phyloP scores from a whole-genome alignment of 2,797 vertebrate genomes.

The Hylomyscus alleni region DNA sequence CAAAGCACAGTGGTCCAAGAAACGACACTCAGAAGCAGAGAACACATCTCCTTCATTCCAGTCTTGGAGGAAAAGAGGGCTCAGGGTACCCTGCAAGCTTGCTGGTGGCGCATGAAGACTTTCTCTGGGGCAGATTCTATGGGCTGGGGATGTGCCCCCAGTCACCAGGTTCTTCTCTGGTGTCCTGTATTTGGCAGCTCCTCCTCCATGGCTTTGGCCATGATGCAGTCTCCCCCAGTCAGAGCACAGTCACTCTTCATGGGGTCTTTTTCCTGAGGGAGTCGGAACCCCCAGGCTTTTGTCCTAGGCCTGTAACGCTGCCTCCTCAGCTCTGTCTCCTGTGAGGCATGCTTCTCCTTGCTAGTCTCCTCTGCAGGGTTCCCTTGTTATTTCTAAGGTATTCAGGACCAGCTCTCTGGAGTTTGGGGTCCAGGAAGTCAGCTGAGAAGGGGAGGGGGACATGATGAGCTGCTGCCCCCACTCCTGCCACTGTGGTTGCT shows the following conservation, averaged over 20 bases:
- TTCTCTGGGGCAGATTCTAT: slow-evolving; percentile 96
- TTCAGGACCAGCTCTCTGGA: background rate
- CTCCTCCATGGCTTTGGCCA: slow-evolving; percentile 99
- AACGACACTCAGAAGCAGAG: slow-evolving; percentile 72
- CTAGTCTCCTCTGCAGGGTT: background rate
- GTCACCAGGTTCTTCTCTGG: slow-evolving; percentile 97
- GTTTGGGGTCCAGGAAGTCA: background rate
- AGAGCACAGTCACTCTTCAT: slow-evolving; percentile 98
- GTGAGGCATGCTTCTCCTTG: slow-evolving; percentile 90
- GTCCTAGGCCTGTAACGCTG: slow-evolving; percentile 95
- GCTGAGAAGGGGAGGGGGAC: background rate
- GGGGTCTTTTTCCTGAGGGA: slow-evolving; percentile 97
- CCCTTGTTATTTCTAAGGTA: background rate
- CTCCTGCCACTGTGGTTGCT: too few relatives aligned
- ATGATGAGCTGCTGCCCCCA: background rate
- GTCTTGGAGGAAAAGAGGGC: slow-evolving; percentile 77
- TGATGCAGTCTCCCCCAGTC: slow-evolving; percentile 98
- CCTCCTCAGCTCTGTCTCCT: slow-evolving; percentile 96
- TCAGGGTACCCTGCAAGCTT: slow-evolving; percentile 96
- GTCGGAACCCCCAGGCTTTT: slow-evolving; percentile 95
- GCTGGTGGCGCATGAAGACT: slow-evolving; percentile 97
- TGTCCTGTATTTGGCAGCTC: slow-evolving; percentile 93
- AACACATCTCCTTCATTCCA: slow-evolving; percentile 63
- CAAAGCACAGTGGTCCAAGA: slow-evolving; percentile 65
- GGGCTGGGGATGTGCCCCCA: slow-evolving; percentile 98